Conservation (phyloP, 2,888 invertebrate genomes). For the Hydriomena furcata region DNA sequence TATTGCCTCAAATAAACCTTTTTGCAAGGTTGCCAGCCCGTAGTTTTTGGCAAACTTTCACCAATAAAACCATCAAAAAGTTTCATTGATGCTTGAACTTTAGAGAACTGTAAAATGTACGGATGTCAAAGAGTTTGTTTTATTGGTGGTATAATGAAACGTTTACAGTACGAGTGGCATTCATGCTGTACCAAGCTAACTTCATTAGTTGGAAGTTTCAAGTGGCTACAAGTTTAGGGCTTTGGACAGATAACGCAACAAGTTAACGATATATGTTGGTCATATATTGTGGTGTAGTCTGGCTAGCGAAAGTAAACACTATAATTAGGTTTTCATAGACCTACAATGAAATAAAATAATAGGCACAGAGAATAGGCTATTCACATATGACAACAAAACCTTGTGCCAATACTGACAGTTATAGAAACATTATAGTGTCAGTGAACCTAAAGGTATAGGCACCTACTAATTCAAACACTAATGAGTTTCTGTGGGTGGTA, state of each 20-base stretch:
- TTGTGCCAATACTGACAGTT: no score
- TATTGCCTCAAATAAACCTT: conserved; percentile 61
- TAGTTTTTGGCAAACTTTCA: conserved; percentile 32
- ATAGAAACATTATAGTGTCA: no score
- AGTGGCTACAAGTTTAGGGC: conserved; percentile 33
- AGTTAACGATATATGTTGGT: conserved; percentile 26
- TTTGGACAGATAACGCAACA: conserved; percentile 27
- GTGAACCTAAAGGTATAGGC: no score
- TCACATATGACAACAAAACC: no score
- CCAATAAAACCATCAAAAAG: conserved; percentile 32
- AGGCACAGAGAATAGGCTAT: no score
- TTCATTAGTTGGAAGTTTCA: conserved; percentile 27
- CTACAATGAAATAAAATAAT: neutral
- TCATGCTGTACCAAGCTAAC: conserved; percentile 27
- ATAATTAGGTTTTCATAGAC: neutral
- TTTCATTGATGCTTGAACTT: conserved; percentile 18
- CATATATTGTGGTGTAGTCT: conserved; percentile 17
- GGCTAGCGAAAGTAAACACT: conserved; percentile 3
- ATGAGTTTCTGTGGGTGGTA: neutral
- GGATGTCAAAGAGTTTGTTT: conserved; percentile 31
- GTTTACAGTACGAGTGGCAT: conserved; percentile 30
- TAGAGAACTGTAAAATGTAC: conserved; percentile 27
- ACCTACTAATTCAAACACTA: neutral
- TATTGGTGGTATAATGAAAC: conserved; percentile 29
- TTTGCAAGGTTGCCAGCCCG: conserved; percentile 28